Conservation (phyloP, 2,888 invertebrate species). For the Acronicta alni region DNA sequence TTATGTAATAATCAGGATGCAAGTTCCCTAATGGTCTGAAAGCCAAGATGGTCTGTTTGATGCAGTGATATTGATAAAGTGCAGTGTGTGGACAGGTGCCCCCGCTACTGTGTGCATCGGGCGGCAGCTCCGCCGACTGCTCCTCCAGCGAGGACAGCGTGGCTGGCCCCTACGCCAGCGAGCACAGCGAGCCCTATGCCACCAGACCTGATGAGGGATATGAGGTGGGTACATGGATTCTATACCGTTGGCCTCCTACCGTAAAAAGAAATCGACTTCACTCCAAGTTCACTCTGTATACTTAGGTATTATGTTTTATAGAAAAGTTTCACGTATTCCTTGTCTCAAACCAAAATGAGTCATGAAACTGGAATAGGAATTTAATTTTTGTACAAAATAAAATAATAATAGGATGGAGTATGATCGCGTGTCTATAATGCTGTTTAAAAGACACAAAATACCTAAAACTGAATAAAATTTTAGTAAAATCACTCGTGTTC, state of each 20-base stretch:
- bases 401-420: too few relatives aligned
- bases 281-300: too few relatives aligned
- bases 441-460: too few relatives aligned
- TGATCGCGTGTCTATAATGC: too few relatives aligned
- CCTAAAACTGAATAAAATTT: too few relatives aligned
- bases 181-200: conserved; percentile 82
- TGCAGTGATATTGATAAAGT: conserved; percentile 44
- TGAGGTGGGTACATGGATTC: conserved; percentile 73
- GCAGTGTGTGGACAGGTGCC: conserved; percentile 75
- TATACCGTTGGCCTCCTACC: neutral
- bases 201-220: conserved; percentile 90
- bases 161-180: conserved; percentile 77
- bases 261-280: too few relatives aligned
- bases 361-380: too few relatives aligned
- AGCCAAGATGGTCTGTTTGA: neutral
- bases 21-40: too few relatives aligned
- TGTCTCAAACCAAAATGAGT: too few relatives aligned
- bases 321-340: too few relatives aligned
- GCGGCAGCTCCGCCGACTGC: conserved; percentile 74
- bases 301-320: too few relatives aligned
- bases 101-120: conserved; percentile 75
- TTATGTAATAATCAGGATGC: neutral
- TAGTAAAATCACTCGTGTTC: neutral
- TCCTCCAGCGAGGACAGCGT: conserved; percentile 82
- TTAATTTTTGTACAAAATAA: too few relatives aligned